A percentile compares a stretch with the other conserved stretches of the same genome.
These are phyloP conservation scores for Polymixis lichenea DNA, from an alignment of 2,888 invertebrate genomes.

Conservation along the genomic window DNA sequence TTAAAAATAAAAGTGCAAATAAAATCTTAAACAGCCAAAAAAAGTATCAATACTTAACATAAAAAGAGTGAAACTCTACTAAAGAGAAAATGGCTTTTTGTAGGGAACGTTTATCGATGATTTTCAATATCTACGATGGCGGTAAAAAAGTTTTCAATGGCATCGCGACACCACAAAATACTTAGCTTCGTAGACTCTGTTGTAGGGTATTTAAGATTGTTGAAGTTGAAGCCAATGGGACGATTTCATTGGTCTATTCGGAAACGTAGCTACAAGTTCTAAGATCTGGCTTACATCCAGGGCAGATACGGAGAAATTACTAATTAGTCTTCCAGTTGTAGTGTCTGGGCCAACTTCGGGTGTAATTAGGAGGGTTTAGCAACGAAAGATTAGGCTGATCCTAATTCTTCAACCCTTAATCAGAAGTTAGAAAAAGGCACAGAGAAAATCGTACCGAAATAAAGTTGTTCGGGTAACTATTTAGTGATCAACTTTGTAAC, in stretches of 20 bases:
- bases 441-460: neutral
- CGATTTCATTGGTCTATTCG: slow-evolving; percentile 17
- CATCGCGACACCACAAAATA: slow-evolving; percentile 34
- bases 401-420: slow-evolving; percentile 40
- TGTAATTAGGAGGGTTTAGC: slow-evolving; percentile 41
- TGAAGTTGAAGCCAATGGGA: neutral
- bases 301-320: slow-evolving; percentile 37
- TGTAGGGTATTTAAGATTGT: slow-evolving; percentile 6
- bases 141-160: slow-evolving; percentile 55
- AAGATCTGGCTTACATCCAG: slow-evolving; percentile 45
- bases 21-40: slow-evolving; percentile 46
- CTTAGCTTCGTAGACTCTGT: slow-evolving; percentile 3
- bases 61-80: slow-evolving; percentile 52
- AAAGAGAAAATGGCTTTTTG: slow-evolving; percentile 60
- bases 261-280: slow-evolving; percentile 9
- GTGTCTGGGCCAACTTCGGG: slow-evolving; percentile 28
- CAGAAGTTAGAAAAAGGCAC: neutral
- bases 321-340: slow-evolving; percentile 48
- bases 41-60: slow-evolving; percentile 40
- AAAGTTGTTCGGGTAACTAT: neutral
- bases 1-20: slow-evolving; percentile 43
- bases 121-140: slow-evolving; percentile 59
- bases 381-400: slow-evolving; percentile 37
- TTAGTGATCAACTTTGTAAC: neutral
- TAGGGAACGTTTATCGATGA: slow-evolving; percentile 35